These are phyloP conservation scores for Gallinago media DNA, from an alignment of 2,113 vertebrate species.

Conservation along the genomic window DNA sequence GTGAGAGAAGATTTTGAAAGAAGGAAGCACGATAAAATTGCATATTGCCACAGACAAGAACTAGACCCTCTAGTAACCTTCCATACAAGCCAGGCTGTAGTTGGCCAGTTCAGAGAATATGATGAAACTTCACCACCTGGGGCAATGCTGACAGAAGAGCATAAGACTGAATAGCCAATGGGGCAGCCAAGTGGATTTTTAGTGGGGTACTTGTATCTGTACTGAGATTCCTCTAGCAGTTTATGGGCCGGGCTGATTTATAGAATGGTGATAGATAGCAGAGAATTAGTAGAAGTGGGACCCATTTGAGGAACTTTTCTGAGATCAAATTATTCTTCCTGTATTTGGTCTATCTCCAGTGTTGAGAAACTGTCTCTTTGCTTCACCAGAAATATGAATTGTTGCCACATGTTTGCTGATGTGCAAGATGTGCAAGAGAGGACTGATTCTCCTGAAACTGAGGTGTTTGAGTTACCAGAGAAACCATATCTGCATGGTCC, in stretches of 20 bases:
- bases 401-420: neutral
- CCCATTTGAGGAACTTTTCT: neutral
- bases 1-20: neutral
- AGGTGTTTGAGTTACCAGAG: neutral
- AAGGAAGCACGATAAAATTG: accelerated
- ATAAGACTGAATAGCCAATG: neutral
- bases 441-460: neutral
- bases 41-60: neutral
- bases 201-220: neutral
- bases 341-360: neutral
- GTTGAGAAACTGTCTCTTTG: neutral
- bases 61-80: neutral
- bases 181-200: neutral
- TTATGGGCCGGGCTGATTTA: neutral
- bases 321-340: neutral
- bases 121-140: neutral
- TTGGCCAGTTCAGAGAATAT: neutral
- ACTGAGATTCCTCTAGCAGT: neutral
- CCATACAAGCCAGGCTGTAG: neutral
- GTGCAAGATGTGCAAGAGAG: neutral
- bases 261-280: neutral
- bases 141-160: neutral
- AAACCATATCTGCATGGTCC: neutral
- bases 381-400: neutral
- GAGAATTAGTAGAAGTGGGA: neutral